These are phyloP conservation scores for Bacillus rossius DNA, from an alignment of 1,140 invertebrate species.

Conservation along the genomic window DNA sequence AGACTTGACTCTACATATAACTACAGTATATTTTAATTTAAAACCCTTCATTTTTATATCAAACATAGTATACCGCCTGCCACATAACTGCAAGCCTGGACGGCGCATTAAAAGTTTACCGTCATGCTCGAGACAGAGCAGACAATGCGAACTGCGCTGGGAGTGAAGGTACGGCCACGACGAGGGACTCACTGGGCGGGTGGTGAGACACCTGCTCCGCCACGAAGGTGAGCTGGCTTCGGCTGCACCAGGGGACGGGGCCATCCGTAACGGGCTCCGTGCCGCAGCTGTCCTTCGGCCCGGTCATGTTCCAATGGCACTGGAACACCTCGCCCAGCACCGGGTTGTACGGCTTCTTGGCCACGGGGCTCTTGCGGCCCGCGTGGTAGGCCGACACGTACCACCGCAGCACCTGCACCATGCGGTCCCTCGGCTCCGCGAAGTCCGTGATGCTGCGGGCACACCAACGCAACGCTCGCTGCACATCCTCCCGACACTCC, in stretches of 20 bases:
- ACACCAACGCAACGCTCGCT: neutral
- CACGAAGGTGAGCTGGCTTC: conserved; percentile 80
- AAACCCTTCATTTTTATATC: no score
- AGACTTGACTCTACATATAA: no score
- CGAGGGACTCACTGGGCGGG: conserved; percentile 74
- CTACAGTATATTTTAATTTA: no score
- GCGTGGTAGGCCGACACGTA: conserved; percentile 97
- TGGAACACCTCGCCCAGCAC: conserved; percentile 92
- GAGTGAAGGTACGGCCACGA: neutral
- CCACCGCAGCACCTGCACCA: conserved; percentile 91
- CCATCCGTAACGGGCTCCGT: conserved; percentile 56
- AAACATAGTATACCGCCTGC: no score
- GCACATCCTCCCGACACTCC: neutral
- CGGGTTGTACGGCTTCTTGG: conserved; percentile 98
- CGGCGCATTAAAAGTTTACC: no score
- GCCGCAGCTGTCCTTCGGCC: conserved; percentile 8
- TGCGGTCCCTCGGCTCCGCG: conserved; percentile 77
- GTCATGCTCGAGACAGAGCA: no score
- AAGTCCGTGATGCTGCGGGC: conserved; percentile 72
- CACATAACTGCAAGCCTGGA: no score
- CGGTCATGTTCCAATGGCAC: conserved; percentile 76
- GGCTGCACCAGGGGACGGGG: conserved; percentile 73
- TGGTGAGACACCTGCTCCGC: conserved; percentile 99
- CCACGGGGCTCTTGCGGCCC: conserved; percentile 87
- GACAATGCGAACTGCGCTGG: no score